Conservation (phyloP, 1,140 invertebrate species). For the Zaprionus davidi region DNA sequence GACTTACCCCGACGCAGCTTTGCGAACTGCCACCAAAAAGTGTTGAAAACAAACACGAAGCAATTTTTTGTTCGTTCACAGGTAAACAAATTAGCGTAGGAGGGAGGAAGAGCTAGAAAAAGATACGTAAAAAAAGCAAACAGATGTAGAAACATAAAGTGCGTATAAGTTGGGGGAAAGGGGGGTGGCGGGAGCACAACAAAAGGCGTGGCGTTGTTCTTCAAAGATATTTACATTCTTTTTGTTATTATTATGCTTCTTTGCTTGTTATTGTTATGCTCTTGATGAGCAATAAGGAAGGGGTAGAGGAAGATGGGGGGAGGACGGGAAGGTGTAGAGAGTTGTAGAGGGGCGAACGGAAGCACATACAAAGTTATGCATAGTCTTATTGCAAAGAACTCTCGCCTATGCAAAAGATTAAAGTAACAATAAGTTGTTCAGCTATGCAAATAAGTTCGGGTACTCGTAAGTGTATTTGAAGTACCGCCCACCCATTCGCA, state of each 20-base stretch:
- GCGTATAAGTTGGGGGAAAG: background rate
- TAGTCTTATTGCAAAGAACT: constrained; percentile 6
- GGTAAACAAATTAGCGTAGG: constrained; percentile 73
- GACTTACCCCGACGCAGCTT: constrained; percentile 42
- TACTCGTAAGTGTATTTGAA: constrained; percentile 9
- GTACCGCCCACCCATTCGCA: background rate
- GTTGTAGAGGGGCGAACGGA: constrained; percentile 30
- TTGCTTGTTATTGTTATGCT: constrained; percentile 60
- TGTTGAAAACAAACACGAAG: constrained; percentile 62
- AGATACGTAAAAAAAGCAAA: constrained; percentile 50
- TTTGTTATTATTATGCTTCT: constrained; percentile 57
- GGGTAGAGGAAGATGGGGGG: background rate
- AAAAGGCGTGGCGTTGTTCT: constrained; percentile 35
- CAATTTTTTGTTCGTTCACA: constrained; percentile 30
- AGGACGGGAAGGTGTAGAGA: too few relatives aligned
- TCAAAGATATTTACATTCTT: constrained; percentile 48
- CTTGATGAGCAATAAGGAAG: constrained; percentile 9
- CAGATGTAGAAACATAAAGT: constrained; percentile 52
- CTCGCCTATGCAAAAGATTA: constrained; percentile 1
- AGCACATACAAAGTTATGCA: constrained; percentile 54
- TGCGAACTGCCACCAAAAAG: constrained; percentile 47
- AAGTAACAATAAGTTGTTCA: constrained; percentile 35
- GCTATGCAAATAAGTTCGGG: constrained; percentile 64
- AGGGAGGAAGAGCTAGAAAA: constrained; percentile 29
- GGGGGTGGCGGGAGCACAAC: background rate